A percentile compares a stretch with the other conserved stretches of the same genome.
Evolutionary conservation across 2,797 vertebrate species (phyloP).

Genomic region (Rhabdophis nuchalis): DNA sequence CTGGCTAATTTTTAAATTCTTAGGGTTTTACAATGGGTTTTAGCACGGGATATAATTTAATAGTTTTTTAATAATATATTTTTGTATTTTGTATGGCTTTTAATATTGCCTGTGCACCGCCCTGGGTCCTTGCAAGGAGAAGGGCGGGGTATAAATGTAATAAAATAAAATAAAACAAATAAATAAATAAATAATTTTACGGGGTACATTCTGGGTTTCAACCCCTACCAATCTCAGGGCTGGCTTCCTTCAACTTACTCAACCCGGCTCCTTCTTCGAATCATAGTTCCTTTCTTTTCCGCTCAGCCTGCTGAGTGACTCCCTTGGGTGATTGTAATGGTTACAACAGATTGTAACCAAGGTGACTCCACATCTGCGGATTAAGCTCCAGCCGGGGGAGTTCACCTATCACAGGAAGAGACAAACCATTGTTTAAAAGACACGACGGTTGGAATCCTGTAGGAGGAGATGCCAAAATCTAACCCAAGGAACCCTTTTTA

Average conservation of each 20-base stretch:
- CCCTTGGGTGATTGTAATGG: not conserved
- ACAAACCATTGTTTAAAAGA: not conserved
- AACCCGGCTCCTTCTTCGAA: not conserved
- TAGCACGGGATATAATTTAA: too few species aligned
- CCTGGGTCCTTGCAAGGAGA: too few species aligned
- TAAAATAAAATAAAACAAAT: too few species aligned
- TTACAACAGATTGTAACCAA: not conserved
- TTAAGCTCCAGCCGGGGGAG: not conserved
- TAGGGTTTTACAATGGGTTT: too few species aligned
- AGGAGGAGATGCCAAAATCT: not conserved
- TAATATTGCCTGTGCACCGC: too few species aligned
- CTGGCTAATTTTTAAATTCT: too few species aligned
- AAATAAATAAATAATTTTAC: too few species aligned
- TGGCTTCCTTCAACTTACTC: not conserved
- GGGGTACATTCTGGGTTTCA: not conserved
- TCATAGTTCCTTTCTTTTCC: not conserved
- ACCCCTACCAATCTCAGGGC: not conserved
- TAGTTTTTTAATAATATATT: too few species aligned
- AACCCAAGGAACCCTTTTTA: not conserved
- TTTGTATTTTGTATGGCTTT: too few species aligned
- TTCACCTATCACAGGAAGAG: not conserved
- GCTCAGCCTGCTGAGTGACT: not conserved
- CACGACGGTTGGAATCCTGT: not conserved
- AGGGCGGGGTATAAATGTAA: too few species aligned
- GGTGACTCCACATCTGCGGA: not conserved